Evolutionary conservation across 2,797 vertebrate species (phyloP).

Genomic region (Perodicticus potto): DNA sequence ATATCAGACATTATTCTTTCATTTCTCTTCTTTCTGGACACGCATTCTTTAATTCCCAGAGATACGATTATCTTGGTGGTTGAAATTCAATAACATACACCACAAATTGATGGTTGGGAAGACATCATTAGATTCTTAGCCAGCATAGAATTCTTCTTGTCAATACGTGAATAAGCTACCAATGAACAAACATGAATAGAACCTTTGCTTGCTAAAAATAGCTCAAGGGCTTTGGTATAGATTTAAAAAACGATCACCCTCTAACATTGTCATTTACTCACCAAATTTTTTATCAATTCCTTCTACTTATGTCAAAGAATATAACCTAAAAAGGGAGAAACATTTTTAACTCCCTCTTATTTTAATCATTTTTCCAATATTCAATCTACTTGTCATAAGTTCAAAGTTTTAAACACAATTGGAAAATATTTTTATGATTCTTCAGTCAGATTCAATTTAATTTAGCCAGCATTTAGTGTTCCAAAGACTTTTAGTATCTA

Average conservation of each 20-base stretch:
- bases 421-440: not conserved
- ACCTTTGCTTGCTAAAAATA: constrained; percentile 49
- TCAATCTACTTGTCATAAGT: not conserved
- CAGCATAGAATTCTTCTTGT: constrained; percentile 60
- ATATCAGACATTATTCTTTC: constrained; percentile 28
- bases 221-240: not conserved
- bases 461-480: not conserved
- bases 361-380: constrained; percentile 30
- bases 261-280: not conserved
- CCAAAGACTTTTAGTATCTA: not conserved
- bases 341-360: not conserved
- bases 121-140: constrained; percentile 59
- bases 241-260: constrained; percentile 22
- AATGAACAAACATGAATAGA: constrained; percentile 53
- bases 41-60: constrained; percentile 72
- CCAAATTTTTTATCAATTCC: not conserved
- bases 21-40: constrained; percentile 32
- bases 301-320: constrained; percentile 25
- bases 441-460: not conserved
- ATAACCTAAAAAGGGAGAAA: not conserved
- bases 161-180: not conserved
- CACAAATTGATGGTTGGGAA: constrained; percentile 66
- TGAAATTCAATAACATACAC: constrained; percentile 76
- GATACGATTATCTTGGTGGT: constrained; percentile 71
- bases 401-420: not conserved